Conservation (phyloP, 92 coral and sea anemone genomes). For the Porites evermanni region DNA sequence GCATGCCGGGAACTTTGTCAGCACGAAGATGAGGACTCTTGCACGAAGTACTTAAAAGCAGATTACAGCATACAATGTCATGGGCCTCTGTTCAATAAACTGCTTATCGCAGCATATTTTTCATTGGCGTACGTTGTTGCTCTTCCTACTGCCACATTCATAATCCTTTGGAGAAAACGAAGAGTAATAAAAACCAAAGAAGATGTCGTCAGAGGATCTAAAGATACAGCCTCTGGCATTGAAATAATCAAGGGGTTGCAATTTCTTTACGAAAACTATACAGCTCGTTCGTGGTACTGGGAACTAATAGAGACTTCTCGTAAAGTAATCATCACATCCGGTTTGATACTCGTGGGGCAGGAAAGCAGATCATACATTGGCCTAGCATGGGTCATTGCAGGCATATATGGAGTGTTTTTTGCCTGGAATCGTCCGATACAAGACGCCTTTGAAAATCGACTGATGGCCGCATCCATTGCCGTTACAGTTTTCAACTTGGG, state of each 20-base stretch:
- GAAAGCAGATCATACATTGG: slow-evolving; percentile 12
- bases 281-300: slow-evolving; percentile 28
- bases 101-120: neutral
- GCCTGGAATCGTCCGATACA: slow-evolving; percentile 19
- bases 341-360: slow-evolving; percentile 16
- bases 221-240: neutral
- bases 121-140: neutral
- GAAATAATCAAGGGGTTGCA: slow-evolving; percentile 8
- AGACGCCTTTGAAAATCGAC: slow-evolving; percentile 19
- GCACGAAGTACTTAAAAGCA: neutral
- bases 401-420: slow-evolving; percentile 1
- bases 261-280: slow-evolving; percentile 37
- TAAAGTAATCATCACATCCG: slow-evolving; percentile 34
- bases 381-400: neutral
- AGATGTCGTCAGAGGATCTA: neutral
- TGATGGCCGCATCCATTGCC: slow-evolving; percentile 20
- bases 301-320: slow-evolving; percentile 31
- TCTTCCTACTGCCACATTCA: neutral
- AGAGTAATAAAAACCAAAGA: neutral
- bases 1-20: slow-evolving; percentile 28
- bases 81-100: neutral
- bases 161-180: neutral
- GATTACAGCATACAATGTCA: slow-evolving; percentile 4
- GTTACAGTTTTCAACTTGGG: slow-evolving; percentile 28
- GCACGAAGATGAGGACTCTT: neutral